Percentiles rank a stretch among this genome's conserved stretches.
Conservation (phyloP, 2,888 invertebrate genomes). For the Notodromas monacha region DNA sequence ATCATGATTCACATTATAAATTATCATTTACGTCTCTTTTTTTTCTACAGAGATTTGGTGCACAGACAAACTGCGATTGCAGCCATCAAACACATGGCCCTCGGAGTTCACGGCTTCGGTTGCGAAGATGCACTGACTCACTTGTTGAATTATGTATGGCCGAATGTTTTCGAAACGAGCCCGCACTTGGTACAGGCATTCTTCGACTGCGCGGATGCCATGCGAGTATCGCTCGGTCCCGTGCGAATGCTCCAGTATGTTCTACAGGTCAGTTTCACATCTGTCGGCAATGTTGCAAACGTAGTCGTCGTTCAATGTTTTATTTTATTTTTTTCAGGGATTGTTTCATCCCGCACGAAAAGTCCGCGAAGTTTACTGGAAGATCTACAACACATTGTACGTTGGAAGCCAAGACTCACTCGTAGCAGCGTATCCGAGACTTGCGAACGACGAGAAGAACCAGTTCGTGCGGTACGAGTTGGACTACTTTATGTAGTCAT, state of each 20-base stretch:
- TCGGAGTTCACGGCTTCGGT: constrained; percentile 92
- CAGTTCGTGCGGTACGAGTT: constrained; percentile 69
- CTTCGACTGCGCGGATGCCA: constrained; percentile 92
- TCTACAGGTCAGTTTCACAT: constrained; percentile 32
- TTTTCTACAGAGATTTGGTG: constrained; percentile 45
- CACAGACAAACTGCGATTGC: constrained; percentile 97
- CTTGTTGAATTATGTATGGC: constrained; percentile 94
- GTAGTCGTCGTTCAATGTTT: too few relatives aligned
- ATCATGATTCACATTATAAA: neutral
- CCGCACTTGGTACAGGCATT: constrained; percentile 98
- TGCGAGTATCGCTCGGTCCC: constrained; percentile 81
- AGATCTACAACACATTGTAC: constrained; percentile 93
- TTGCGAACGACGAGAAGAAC: constrained; percentile 78
- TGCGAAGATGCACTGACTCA: constrained; percentile 94
- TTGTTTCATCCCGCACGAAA: constrained; percentile 95
- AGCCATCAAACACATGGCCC: constrained; percentile 91
- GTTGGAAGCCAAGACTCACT: constrained; percentile 95
- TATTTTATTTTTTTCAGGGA: constrained; percentile 29
- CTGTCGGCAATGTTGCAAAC: too few relatives aligned
- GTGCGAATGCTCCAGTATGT: constrained; percentile 86
- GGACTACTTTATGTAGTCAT: constrained; percentile 48
- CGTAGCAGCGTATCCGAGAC: constrained; percentile 85
- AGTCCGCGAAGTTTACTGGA: constrained; percentile 98
- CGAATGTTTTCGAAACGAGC: constrained; percentile 96
- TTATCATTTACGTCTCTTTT: constrained; percentile 7